Base-by-base conservation (phyloP, 2,797 vertebrate genomes). In the Tangara arthus region DNA sequence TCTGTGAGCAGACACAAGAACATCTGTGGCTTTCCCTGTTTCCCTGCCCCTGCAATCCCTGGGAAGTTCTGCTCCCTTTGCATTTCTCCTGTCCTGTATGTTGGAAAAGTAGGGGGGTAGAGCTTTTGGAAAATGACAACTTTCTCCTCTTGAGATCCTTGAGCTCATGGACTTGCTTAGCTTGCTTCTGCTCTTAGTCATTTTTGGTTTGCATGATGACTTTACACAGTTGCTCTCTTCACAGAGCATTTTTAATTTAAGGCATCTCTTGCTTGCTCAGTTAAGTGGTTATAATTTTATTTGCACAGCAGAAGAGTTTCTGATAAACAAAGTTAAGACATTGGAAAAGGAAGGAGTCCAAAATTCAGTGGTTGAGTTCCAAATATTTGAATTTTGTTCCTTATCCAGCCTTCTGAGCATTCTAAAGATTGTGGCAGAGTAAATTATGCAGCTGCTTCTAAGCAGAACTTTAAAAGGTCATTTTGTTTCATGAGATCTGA, bases 291-390 rank as follows among this genome's bases (percentile, higher is more conserved):
- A 13, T 75, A 81, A 78, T 87, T 90, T 92, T 91, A 61, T 87
- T 96, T 96, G 76, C 55, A 60, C 59, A 89, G 47, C 57, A 68
- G 57, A 87, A 78, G 71, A 94, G 35, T 63, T 83, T 24, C 76
- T 91, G 92, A 86, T 96, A 93, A 96, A 94, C 82, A 87, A 91
- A 92, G 66, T 85, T 92, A 94, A 92, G 69, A 69, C 76, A 85
- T 61, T 72, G 42, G 72, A 81, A 81, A 83, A 96, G 61, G 65
- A 94, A 85, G 27, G 57, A 87, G 65, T 89, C 81, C 92, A 90
- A 95, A 89, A 95, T 72, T 39, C 73, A 60, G 60, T 89, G 56
- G 41, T 83, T 65, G 44, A 69, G 65, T 92, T 94, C 89, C 84
- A 96, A 91, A 81, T 72, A 75, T 71, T 91, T 92, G 87, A 88